Conservation (phyloP, 2,797 vertebrate genomes). For the Alosa sapidissima region DNA sequence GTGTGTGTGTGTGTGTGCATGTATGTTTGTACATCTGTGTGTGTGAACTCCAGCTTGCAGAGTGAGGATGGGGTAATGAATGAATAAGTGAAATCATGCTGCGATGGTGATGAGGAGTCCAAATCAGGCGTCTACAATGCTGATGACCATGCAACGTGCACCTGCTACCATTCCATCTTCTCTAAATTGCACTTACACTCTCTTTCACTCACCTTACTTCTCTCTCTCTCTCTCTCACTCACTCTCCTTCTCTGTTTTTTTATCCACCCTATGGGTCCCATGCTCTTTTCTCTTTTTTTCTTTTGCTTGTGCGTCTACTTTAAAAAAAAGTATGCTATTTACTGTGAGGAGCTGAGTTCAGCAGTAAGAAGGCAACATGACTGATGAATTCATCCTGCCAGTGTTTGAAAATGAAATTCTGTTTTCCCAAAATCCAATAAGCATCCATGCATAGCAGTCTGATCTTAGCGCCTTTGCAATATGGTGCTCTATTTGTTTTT, state of each 20-base stretch:
- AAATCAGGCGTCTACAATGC: neutral
- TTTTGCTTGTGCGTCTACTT: slow-evolving; percentile 11
- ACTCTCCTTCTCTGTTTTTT: neutral
- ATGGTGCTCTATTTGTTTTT: slow-evolving; percentile 22
- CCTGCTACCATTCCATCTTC: neutral
- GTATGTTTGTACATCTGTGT: too few species aligned
- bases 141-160: neutral
- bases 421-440: slow-evolving; percentile 27
- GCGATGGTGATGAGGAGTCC: neutral
- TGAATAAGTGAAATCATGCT: neutral
- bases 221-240: neutral
- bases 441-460: slow-evolving; percentile 18
- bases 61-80: slow-evolving; percentile 10
- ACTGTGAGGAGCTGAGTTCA: slow-evolving; percentile 22
- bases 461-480: slow-evolving; percentile 23
- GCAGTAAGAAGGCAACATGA: slow-evolving; percentile 16
- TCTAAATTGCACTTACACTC: neutral
- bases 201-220: neutral
- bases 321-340: neutral
- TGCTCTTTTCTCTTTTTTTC: slow-evolving; percentile 19
- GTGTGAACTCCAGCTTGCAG: neutral
- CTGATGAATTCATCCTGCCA: slow-evolving; percentile 22
- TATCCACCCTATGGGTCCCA: neutral
- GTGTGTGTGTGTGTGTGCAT: too few species aligned
- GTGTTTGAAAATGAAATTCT: slow-evolving; percentile 26